Evolutionary conservation across 2,888 invertebrate genomes (phyloP).

Genomic region (Thereva nobilitata): DNA sequence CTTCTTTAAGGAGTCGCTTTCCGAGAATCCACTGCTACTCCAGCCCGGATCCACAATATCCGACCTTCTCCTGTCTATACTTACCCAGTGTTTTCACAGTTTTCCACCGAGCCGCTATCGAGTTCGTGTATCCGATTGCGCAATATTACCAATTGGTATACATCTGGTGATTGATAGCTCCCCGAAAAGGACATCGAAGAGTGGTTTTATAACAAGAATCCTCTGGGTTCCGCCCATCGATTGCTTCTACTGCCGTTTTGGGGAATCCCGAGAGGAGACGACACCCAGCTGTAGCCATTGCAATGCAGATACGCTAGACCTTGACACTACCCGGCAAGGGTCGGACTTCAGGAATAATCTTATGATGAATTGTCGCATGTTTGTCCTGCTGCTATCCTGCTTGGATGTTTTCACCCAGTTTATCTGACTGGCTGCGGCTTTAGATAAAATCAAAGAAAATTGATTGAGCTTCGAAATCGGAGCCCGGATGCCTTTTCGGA

Average conservation of each 20-base stretch:
- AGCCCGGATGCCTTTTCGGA: conserved; percentile 16
- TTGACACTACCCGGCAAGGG: too few species aligned
- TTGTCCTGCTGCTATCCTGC: too few species aligned
- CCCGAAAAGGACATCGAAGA: background rate
- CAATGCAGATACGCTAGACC: too few species aligned
- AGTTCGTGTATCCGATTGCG: conserved; percentile 18
- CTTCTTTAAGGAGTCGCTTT: conserved; percentile 2
- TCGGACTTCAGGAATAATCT: conserved; percentile 1
- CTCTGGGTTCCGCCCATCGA: too few species aligned
- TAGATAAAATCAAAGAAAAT: conserved; percentile 27
- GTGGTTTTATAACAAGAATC: background rate
- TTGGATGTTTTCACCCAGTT: background rate
- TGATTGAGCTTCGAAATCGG: conserved; percentile 23
- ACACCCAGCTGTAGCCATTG: too few species aligned
- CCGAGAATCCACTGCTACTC: conserved; percentile 5
- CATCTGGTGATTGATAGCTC: conserved; percentile 23
- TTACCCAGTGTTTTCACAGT: conserved; percentile 9
- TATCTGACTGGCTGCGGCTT: too few species aligned
- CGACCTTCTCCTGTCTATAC: conserved; percentile 1
- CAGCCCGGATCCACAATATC: background rate
- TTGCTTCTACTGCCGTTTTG: too few species aligned
- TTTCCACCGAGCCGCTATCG: background rate
- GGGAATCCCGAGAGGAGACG: too few species aligned
- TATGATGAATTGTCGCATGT: conserved; percentile 14
- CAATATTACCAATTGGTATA: conserved; percentile 14